Evolutionary conservation across 64 coral and sea anemone genomes (phyloP).

Genomic region (Astreopora myriophthalma): DNA sequence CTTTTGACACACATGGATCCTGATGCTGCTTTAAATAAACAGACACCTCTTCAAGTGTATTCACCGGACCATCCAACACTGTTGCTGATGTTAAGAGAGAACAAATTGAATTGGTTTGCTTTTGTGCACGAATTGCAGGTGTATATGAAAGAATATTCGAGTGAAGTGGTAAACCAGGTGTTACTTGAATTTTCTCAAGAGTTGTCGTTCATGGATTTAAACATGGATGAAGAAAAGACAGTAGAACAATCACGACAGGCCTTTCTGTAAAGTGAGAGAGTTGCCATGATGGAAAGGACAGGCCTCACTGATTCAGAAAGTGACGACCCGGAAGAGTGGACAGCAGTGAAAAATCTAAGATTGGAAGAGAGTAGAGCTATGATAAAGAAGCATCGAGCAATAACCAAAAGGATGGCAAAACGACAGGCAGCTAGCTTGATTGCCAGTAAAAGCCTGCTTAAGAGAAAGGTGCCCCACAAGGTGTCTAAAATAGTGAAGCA

Average conservation of each 20-base stretch:
- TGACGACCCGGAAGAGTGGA: too few species aligned
- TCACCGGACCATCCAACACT: not conserved
- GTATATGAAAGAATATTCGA: not conserved
- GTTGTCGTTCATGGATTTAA: slow-evolving; percentile 21
- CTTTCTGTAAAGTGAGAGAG: not conserved
- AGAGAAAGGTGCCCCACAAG: slow-evolving; percentile 13
- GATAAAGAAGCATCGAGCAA: not conserved
- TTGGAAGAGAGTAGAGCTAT: too few species aligned
- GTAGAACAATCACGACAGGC: slow-evolving; percentile 13
- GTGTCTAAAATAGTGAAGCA: not conserved
- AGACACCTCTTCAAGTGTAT: not conserved
- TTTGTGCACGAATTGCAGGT: slow-evolving; percentile 6
- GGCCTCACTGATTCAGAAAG: too few species aligned
- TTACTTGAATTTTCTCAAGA: slow-evolving; percentile 25
- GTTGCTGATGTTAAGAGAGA: slow-evolving; percentile 11
- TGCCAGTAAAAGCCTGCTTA: slow-evolving; percentile 9
- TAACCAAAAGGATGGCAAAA: slow-evolving; percentile 1
- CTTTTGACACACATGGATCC: not conserved
- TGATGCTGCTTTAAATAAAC: not conserved
- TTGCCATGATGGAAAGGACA: too few species aligned
- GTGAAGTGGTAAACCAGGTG: slow-evolving; percentile 2
- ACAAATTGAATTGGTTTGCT: slow-evolving; percentile 50
- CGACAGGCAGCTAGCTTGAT: not conserved
- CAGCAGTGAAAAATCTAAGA: too few species aligned
- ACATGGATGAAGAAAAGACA: not conserved